Evolutionary conservation across 2,888 invertebrate species (phyloP).

Genomic region (Polymixis lichenea): DNA sequence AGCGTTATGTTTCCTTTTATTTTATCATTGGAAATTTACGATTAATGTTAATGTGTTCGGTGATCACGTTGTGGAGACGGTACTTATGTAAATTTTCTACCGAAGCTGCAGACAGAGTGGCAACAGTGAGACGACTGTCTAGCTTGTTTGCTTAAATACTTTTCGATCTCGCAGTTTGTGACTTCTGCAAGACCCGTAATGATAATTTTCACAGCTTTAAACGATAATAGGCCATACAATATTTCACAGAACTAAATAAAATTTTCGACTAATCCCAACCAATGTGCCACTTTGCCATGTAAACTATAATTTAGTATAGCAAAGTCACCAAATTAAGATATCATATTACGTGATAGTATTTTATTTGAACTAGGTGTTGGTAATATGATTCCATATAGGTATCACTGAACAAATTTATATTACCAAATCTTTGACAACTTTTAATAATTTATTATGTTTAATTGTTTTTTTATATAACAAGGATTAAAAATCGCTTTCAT

Average conservation of each 20-base stretch:
- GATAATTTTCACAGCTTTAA: not conserved
- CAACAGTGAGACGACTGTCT: slow-evolving; percentile 74
- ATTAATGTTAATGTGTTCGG: slow-evolving; percentile 78
- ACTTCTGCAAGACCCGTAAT: not conserved
- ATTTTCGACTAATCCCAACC: slow-evolving; percentile 4
- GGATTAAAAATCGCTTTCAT: slow-evolving; percentile 6
- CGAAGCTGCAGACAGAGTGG: slow-evolving; percentile 86
- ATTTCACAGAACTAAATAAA: slow-evolving; percentile 29
- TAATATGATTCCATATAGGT: slow-evolving; percentile 34
- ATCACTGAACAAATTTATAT: slow-evolving; percentile 15
- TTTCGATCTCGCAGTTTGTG: slow-evolving; percentile 33
- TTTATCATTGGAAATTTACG: slow-evolving; percentile 82
- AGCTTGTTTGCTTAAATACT: slow-evolving; percentile 57
- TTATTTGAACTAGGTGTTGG: slow-evolving; percentile 28
- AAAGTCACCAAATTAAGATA: slow-evolving; percentile 32
- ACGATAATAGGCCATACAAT: not conserved
- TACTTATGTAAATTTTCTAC: slow-evolving; percentile 80
- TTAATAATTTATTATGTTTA: slow-evolving; percentile 16
- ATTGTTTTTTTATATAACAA: slow-evolving; percentile 23
- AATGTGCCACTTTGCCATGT: slow-evolving; percentile 30
- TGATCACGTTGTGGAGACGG: slow-evolving; percentile 80
- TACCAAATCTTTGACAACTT: not conserved
- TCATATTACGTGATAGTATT: slow-evolving; percentile 40
- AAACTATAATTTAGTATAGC: slow-evolving; percentile 31
- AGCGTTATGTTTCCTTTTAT: slow-evolving; percentile 77